Evolutionary conservation across 2,797 vertebrate species (phyloP), one percentile per base, ranked within the genome.

Genomic region (Poecilia picta): DNA sequence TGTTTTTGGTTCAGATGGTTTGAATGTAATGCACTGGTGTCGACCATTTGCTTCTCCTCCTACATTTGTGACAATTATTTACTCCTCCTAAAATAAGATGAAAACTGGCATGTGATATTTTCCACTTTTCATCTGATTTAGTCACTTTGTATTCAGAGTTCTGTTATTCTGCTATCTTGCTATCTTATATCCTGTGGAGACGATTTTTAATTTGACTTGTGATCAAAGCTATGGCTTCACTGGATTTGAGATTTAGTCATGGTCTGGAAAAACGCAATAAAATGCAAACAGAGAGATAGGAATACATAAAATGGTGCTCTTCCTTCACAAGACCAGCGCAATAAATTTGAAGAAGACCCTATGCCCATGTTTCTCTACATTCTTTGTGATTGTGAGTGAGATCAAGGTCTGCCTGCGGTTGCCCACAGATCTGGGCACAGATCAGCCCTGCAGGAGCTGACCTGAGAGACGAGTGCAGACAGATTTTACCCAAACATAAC

Each of bases 341-440:
- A 43, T 66, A 43, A 12, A 70, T 70, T 41, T 68, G 8, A 66
- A 68, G 25, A 43, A 70, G 66, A 33, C 23, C 25, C 23, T 70
- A n/a, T 68, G 33, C 41, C 20, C 18, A 39, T 70, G 11, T 23
- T 41, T 39, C 4, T 36, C 36, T 11, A 36, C 16, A 66, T 20
- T 39, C 33, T 70, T 70, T 70, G 84, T 84, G 83, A 83, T 91
- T 92, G 89, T 91, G 88, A 89, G 77, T 75, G 16, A 36, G 62
- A 64, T 91, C 81, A 75, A 84, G 77, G 2, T 36, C 59, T 70
- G 83, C 33, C 81, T 85, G 83, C 36, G 75, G 82, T 83, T 80
- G n/a, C 83, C 86, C 89, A 87, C 79, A 81, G 83, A 85, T 85
- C 84, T 86, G 84, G 77, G 76, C 70, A 85, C 73, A 88, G 91